phyloP scores from a whole-genome alignment of 2,797 vertebrate genomes.

The Lacerta agilis region DNA sequence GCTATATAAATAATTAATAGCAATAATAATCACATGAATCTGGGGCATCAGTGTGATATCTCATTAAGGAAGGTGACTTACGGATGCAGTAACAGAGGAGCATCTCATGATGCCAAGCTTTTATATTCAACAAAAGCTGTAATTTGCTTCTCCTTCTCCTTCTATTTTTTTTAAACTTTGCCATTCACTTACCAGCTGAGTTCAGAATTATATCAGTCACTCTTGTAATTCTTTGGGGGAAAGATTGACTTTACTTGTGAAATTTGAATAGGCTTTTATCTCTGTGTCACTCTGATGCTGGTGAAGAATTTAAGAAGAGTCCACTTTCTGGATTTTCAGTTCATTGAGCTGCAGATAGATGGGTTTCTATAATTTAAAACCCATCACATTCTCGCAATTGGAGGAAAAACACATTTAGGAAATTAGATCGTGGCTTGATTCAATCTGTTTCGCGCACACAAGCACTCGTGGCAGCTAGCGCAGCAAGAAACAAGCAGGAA shows the following conservation, averaged over 20 bases:
- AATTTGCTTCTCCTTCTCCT: conserved; percentile 17
- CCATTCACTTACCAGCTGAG: conserved; percentile 49
- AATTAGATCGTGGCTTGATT: conserved; percentile 64
- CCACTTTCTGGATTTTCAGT: conserved; percentile 61
- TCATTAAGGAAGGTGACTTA: conserved; percentile 51
- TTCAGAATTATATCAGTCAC: conserved; percentile 40
- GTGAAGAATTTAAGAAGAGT: conserved; percentile 52
- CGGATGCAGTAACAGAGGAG: conserved; percentile 33
- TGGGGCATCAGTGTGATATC: conserved; percentile 41
- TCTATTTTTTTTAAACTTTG: conserved; percentile 30
- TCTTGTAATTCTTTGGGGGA: conserved; percentile 58
- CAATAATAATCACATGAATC: conserved; percentile 31
- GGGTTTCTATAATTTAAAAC: conserved; percentile 63
- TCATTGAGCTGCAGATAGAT: conserved; percentile 64
- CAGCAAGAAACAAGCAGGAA: conserved; percentile 29
- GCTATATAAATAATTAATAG: conserved; percentile 37
- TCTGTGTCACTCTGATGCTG: conserved; percentile 54
- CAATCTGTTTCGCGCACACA: conserved; percentile 51
- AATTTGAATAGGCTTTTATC: conserved; percentile 58
- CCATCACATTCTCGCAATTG: conserved; percentile 53
- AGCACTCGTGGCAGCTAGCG: conserved; percentile 38
- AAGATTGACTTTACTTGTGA: conserved; percentile 57
- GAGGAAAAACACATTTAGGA: conserved; percentile 57
- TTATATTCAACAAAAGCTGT: conserved; percentile 20
- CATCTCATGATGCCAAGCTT: conserved; percentile 19